Base-by-base conservation (phyloP, 2,888 invertebrate species). In the Eristalis intricaria region DNA sequence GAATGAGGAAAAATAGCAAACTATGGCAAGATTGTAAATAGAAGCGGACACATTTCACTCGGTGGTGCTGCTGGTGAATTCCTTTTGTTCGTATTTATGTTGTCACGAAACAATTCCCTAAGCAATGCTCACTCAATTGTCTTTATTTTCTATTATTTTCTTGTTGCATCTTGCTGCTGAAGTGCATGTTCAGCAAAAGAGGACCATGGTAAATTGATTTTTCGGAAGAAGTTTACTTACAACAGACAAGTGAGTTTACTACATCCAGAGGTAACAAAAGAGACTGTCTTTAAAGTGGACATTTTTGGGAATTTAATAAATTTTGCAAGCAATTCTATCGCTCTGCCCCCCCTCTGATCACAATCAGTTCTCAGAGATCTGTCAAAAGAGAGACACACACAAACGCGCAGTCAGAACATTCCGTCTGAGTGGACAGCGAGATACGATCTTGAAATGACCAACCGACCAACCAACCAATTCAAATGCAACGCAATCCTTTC, bases 401-500 rank as follows among this genome's bases (percentile, higher is more conserved):
- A 1, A 1, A 8, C 35, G 0, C 38, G 5, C 8, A 3, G 26
- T 3, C 26, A 1, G 0, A 10, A 10, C 32, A 38, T 38, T 38
- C 38, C 38, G 38, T 38, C 13, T 38, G 38, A 38, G 13, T 58
- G 38, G 38, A 13, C 56, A 56, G 50, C 13, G 26, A 19, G 32
- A 58, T 38, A 50, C 61, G 38, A 86, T 86, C 78, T 75, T 74
- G 11, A 78, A 82, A 78, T 86, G 68, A 23, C 70, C 82, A 83
- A 75, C 66, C 60, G 69, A 82, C 70, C 86, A 74, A 60, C 11
- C 11, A 10, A 71, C 32, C 32, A 32, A 8, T 64, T 74, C 69
- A 70, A 74, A 75, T 82, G 77, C 85, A 85, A 77, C 60, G 74
- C 69, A 86, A 77, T 83, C 77, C 78, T 69, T 69, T 73, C 76